phyloP scores from a whole-genome alignment of 2,113 vertebrate genomes.

The Cottus gobio region DNA sequence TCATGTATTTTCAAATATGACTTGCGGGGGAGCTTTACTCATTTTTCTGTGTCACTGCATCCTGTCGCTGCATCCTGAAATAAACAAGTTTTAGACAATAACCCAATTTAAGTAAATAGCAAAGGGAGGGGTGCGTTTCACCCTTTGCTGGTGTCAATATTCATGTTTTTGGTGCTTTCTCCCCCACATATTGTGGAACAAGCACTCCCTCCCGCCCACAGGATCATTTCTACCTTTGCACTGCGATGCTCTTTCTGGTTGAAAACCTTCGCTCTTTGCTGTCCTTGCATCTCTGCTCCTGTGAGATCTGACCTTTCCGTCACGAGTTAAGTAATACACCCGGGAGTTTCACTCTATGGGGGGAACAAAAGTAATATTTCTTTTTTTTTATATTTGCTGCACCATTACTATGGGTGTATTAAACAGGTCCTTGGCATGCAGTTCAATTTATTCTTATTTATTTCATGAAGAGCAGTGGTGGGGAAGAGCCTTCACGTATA shows the following conservation, averaged over 20 bases:
- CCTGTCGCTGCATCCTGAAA: not conserved
- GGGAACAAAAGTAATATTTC: conserved; percentile 63
- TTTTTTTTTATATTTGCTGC: no score
- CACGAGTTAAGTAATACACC: conserved; percentile 66
- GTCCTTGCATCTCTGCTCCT: conserved; percentile 24
- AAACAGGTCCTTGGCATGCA: conserved; percentile 42
- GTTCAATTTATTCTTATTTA: conserved; percentile 72
- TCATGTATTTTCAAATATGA: not conserved
- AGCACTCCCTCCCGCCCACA: conserved; percentile 2
- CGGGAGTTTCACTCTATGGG: conserved; percentile 40
- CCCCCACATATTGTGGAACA: not conserved
- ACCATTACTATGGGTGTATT: conserved; percentile 41
- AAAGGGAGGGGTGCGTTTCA: not conserved
- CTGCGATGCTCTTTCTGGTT: conserved; percentile 22
- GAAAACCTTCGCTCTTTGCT: conserved; percentile 41
- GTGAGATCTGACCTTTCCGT: conserved; percentile 60
- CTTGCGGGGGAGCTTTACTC: not conserved
- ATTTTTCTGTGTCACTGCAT: not conserved
- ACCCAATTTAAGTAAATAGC: not conserved
- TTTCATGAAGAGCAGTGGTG: conserved; percentile 55
- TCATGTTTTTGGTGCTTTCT: not conserved
- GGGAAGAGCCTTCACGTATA: conserved; percentile 25
- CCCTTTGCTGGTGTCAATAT: not conserved
- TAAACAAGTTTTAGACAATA: not conserved
- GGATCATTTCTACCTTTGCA: conserved; percentile 20